These are phyloP conservation scores for Podiceps cristatus DNA, from an alignment of 2,113 vertebrate species.

Conservation along the genomic window DNA sequence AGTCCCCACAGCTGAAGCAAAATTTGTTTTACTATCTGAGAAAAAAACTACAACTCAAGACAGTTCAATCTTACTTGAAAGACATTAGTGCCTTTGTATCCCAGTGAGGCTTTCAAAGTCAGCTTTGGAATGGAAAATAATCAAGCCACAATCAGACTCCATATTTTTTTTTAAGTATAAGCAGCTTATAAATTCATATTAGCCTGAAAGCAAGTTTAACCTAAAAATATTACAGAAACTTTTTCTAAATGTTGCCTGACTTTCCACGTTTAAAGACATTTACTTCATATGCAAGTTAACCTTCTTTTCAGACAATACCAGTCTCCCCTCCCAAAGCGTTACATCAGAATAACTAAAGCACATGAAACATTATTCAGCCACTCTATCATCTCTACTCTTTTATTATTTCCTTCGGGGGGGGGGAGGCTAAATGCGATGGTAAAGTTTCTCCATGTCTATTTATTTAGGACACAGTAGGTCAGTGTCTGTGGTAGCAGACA, in stretches of 20 bases:
- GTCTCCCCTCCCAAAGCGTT: background rate
- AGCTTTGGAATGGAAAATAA: background rate
- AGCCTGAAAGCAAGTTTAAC: background rate
- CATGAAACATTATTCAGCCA: background rate
- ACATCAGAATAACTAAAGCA: background rate
- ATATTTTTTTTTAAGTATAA: background rate
- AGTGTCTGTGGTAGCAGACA: background rate
- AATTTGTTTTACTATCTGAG: background rate
- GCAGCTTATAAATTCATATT: background rate
- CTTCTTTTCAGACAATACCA: background rate
- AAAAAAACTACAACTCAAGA: background rate
- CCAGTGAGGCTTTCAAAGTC: background rate
- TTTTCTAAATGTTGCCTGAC: background rate
- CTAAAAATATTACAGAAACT: background rate
- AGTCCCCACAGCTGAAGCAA: background rate
- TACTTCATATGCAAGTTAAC: background rate
- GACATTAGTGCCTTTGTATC: background rate
- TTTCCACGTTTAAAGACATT: background rate
- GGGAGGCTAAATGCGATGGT: background rate
- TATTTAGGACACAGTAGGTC: background rate
- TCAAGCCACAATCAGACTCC: background rate
- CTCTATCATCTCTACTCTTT: background rate
- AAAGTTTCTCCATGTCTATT: background rate
- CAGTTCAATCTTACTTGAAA: background rate
- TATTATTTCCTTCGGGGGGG: no score